phyloP scores from a whole-genome alignment of 2,888 invertebrate genomes.

The Elysia crispata region DNA sequence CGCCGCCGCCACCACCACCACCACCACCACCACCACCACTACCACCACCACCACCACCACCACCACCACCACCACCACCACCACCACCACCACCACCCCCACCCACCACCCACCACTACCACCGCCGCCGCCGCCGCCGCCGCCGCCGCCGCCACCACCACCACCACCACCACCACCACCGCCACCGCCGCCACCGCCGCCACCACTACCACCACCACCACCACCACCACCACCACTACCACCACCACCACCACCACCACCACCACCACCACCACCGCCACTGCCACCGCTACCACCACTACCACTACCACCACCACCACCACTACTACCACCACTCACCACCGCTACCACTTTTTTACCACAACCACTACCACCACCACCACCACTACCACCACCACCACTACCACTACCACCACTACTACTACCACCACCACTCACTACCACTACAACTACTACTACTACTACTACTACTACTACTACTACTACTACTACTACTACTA shows the following conservation, averaged over 20 bases:
- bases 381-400: neutral
- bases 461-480: neutral
- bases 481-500: no score
- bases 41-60: no score
- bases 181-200: neutral
- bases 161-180: neutral
- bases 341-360: no score
- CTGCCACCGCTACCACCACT: neutral
- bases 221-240: constrained; percentile 17
- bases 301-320: neutral
- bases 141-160: no score
- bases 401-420: neutral
- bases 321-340: neutral
- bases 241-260: neutral
- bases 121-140: no score
- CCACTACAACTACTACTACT: neutral
- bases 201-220: constrained; percentile 17
- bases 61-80: no score
- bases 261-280: neutral
- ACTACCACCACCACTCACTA: neutral
- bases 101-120: no score
- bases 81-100: no score
- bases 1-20: no score
- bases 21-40: no score
- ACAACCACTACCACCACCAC: neutral